phyloP scores from a whole-genome alignment of 2,888 invertebrate species.

The Tetanocera ferruginea region DNA sequence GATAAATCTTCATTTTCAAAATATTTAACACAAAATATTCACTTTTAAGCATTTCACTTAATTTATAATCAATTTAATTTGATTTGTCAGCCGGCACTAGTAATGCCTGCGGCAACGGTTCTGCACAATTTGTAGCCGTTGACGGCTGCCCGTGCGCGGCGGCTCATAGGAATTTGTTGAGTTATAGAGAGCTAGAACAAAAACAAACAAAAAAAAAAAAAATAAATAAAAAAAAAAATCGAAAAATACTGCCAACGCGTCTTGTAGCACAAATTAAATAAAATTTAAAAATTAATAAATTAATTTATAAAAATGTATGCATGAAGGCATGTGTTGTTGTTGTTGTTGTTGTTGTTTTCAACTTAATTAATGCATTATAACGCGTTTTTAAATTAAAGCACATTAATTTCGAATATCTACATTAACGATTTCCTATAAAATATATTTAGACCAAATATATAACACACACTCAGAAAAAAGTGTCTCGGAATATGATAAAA shows the following conservation, averaged over 20 bases:
- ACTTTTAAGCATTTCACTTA: conserved; percentile 37
- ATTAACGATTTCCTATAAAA: no score
- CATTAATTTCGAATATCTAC: no score
- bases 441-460: no score
- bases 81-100: conserved; percentile 53
- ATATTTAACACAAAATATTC: conserved; percentile 2
- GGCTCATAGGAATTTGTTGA: conserved; percentile 8
- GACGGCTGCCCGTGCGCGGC: conserved; percentile 7
- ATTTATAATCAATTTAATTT: conserved; percentile 64
- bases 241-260: background rate
- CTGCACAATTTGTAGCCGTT: conserved; percentile 36
- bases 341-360: no score
- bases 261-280: background rate
- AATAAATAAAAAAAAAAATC: no score
- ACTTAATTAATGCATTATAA: no score
- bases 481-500: no score
- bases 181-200: background rate
- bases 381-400: no score
- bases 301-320: background rate
- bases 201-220: no score
- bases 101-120: conserved; percentile 4
- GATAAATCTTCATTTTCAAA: conserved; percentile 16
- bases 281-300: conserved; percentile 7
- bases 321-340: no score
- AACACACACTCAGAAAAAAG: no score